Evolutionary conservation across 92 coral and sea anemone species (phyloP), one percentile per base, ranked within the genome.

Genomic region (Umimayanthus chanpuru): DNA sequence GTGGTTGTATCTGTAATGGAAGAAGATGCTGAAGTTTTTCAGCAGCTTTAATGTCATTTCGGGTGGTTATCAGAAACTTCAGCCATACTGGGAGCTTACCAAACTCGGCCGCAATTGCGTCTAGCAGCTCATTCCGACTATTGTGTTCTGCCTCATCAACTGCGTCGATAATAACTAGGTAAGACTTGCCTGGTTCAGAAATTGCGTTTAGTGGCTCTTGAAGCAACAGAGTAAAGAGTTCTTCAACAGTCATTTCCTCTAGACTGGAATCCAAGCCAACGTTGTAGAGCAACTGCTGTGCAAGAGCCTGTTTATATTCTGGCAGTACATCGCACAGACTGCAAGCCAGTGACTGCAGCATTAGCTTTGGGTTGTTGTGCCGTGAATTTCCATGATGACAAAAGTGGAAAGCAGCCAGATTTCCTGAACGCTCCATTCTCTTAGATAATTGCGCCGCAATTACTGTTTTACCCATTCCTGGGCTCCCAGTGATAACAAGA

Each of bases 391-490:
- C 85, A 76, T 90, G 86, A 23, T 90, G 87, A 75, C 90, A 92
- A 78, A 92, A 92, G 86, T 90, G 93, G 39, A 88, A 11, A 41
- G 86, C 94, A 56, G 88, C 94, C 9, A 92, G 86, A 20, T 20
- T 39, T 5, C 73, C 85, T 0, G 73, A 66, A 1, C 79, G 47
- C 47, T 83, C 81, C 92, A 90, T 89, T 73, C 70, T 72, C 30
- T 87, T 56, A 73, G 93, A 92, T 9, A 92, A 15, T 58, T 67
- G 73, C 58, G 92, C 94, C 15, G 91, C 91, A 68, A 87, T 84
- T 9, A 92, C 91, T 9, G 94, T 76, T 75, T 92, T 92, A 23
- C 94, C 94, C 92, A 92, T 90, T 15, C 94, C 94, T 75, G 94
- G 89, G 85, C 70, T 82, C 25, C 85, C 94, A 28, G 86, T 39